Percentiles rank a stretch among this genome's conserved stretches.
Evolutionary conservation across 2,797 vertebrate genomes (phyloP).

Genomic region (Tinamus major): DNA sequence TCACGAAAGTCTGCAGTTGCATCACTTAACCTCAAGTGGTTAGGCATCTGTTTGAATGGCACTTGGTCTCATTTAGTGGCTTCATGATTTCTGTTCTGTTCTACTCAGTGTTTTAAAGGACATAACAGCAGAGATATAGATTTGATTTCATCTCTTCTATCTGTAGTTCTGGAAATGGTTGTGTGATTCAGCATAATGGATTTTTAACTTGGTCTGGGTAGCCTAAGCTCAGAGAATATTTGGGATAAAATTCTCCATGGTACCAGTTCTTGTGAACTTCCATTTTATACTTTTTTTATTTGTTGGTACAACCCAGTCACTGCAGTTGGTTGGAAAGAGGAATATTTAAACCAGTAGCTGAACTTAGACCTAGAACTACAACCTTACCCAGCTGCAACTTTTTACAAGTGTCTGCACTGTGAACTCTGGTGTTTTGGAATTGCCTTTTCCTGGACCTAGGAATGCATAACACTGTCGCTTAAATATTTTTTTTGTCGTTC

Average conservation of each 20-base stretch:
- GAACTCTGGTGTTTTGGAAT: not conserved
- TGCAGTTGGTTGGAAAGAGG: not conserved
- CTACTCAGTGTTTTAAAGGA: not conserved
- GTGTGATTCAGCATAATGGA: not conserved
- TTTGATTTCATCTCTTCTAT: not conserved
- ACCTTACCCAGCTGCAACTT: not conserved
- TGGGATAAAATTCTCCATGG: not conserved
- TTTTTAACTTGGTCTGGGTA: not conserved
- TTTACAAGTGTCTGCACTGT: not conserved
- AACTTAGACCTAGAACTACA: not conserved
- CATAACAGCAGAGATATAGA: not conserved
- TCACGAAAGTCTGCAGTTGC: not conserved
- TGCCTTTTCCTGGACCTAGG: not conserved
- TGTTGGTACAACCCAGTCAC: not conserved
- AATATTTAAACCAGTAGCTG: not conserved
- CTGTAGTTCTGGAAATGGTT: not conserved
- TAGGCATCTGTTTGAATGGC: not conserved
- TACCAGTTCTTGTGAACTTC: not conserved
- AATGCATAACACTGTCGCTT: not conserved
- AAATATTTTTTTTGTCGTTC: not conserved
- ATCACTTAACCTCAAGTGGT: not conserved
- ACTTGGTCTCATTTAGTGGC: not conserved
- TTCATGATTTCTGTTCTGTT: not conserved
- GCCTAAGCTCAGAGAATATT: not conserved
- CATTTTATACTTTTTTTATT: not conserved